phyloP scores from a whole-genome alignment of 2,113 vertebrate genomes.

The Aspidoscelis tigris region DNA sequence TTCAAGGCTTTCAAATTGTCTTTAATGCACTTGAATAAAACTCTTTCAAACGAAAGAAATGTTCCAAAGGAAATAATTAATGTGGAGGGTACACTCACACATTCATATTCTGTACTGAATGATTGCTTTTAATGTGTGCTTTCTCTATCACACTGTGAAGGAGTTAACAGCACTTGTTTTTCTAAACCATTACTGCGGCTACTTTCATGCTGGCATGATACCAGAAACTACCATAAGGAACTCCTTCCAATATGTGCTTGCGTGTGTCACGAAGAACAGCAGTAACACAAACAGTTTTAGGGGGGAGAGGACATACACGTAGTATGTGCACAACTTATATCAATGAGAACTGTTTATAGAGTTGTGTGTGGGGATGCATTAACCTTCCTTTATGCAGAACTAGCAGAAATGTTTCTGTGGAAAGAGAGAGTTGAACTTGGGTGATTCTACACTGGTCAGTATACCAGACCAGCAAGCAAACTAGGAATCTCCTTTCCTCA shows the following conservation, averaged over 20 bases:
- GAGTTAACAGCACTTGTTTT: constrained; percentile 5
- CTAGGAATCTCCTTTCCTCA: no score
- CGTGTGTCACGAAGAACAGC: background rate
- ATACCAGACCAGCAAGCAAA: no score
- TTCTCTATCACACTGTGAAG: background rate
- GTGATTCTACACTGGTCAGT: no score
- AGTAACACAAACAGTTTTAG: no score
- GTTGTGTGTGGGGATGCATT: no score
- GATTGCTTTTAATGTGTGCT: background rate
- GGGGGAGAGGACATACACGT: no score
- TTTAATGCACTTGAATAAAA: background rate
- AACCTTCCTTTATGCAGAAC: background rate
- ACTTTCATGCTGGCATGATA: background rate
- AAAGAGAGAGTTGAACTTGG: background rate
- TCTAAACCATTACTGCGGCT: background rate
- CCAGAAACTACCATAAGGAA: constrained; percentile 5
- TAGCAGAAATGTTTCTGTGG: background rate
- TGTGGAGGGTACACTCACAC: background rate
- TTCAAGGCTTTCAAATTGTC: background rate
- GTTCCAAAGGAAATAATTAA: fast-evolving
- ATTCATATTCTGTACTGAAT: background rate
- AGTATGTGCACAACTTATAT: background rate
- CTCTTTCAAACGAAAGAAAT: background rate
- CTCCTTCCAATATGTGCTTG: constrained; percentile 14
- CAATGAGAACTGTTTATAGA: fast-evolving